Percentiles rank a stretch among this genome's conserved stretches.
These are phyloP conservation scores for Ascaphus truei DNA, from an alignment of 2,113 vertebrate species.

Conservation along the genomic window DNA sequence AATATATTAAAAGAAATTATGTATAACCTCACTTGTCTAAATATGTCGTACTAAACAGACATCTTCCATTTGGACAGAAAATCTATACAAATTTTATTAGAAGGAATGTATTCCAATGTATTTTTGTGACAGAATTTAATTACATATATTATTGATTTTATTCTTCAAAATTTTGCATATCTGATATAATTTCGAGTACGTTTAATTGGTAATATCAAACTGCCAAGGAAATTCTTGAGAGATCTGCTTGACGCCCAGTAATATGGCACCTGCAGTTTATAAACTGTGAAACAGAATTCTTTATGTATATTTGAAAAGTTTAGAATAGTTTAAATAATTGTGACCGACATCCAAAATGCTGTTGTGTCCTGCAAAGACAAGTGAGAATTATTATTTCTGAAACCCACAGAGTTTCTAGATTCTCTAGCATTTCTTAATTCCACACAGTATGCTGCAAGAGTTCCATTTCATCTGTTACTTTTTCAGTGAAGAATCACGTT, in stretches of 20 bases:
- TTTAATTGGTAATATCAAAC: not conserved
- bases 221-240: not conserved
- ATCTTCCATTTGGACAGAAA: too few relatives aligned
- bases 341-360: conserved; percentile 5
- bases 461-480: conserved; percentile 9
- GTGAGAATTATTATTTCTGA: conserved; percentile 13
- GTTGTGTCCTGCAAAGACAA: conserved; percentile 4
- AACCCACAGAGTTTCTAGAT: conserved; percentile 16
- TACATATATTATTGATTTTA: not conserved
- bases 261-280: not conserved
- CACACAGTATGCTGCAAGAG: conserved; percentile 1
- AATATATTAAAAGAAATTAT: too few relatives aligned
- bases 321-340: not conserved
- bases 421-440: conserved; percentile 20
- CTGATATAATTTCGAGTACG: not conserved
- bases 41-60: too few relatives aligned
- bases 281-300: not conserved
- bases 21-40: too few relatives aligned
- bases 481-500: too few relatives aligned
- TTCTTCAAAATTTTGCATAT: not conserved
- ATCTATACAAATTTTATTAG: too few relatives aligned
- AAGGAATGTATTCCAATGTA: too few relatives aligned
- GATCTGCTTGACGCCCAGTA: not conserved
- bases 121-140: too few relatives aligned
- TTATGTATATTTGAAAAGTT: not conserved